Conservation (phyloP, 2,888 invertebrate genomes). For the Perizoma flavofasciatum region DNA sequence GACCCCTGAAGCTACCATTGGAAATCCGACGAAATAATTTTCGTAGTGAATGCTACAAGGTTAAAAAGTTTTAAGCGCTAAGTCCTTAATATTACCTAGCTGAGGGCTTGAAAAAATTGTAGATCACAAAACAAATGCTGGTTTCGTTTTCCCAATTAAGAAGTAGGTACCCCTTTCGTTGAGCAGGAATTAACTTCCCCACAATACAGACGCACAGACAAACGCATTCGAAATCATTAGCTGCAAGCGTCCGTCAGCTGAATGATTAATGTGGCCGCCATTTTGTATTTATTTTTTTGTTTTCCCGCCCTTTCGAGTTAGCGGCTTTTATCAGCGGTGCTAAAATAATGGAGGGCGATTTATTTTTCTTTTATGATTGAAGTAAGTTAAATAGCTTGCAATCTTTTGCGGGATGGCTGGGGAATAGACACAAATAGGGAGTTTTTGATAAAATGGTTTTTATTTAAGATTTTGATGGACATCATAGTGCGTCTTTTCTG, state of each 20-base stretch:
- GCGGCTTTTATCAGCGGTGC: conserved; percentile 39
- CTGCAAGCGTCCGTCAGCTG: conserved; percentile 35
- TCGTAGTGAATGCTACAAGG: too few species aligned
- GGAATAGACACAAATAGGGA: background rate
- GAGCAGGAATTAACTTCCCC: conserved; percentile 17
- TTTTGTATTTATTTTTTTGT: conserved; percentile 48
- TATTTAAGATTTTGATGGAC: too few species aligned
- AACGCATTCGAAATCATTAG: conserved; percentile 34
- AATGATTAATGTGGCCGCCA: conserved; percentile 47
- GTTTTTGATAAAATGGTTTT: background rate
- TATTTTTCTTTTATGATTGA: conserved; percentile 30
- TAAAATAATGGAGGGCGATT: conserved; percentile 38
- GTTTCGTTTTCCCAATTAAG: background rate
- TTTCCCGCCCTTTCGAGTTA: conserved; percentile 44
- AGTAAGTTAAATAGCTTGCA: conserved; percentile 3
- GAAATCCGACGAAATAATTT: too few species aligned
- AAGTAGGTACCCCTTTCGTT: conserved; percentile 1
- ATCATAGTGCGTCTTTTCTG: too few species aligned
- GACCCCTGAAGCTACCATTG: too few species aligned
- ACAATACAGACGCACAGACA: conserved; percentile 28
- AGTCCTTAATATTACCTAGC: too few species aligned
- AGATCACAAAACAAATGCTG: background rate
- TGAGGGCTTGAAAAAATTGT: background rate
- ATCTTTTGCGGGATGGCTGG: background rate
- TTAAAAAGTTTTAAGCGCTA: too few species aligned